Evolutionary conservation across 2,113 vertebrate genomes (phyloP), one percentile per base, ranked within the genome.

Genomic region (Stictonetta naevosa): DNA sequence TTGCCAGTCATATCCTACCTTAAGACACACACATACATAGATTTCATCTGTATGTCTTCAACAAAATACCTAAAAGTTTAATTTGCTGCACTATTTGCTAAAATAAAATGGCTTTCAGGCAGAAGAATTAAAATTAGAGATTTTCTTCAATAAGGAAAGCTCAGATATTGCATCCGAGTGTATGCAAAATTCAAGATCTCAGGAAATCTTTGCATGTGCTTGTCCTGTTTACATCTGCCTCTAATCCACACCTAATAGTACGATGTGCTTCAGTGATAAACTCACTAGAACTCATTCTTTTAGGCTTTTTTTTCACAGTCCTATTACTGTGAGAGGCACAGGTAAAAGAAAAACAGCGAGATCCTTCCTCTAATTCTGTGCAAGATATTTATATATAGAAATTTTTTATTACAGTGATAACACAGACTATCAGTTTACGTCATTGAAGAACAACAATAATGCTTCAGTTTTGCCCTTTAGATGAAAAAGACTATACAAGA

Each of bases 211-310:
- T 64, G 42, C 3, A 38, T 36, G 7, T 38, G 11, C 34, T 91
- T 79, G 83, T 53, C 71, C 31, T 73, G 4, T 86, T 88, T 83
- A 13, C 11, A 25, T 83, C 20, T 64, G 8, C 25, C 26, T 82
- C n/a, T 46, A 12, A 34, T 63, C 31, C 42, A 55, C 16, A 11
- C 5, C 5, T 22, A 42, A 20, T 58, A 48, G 42, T 44, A 34
- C 0, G 0, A 38, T n/a, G 36, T 53, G 26, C 22, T 81, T 7
- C 46, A 85, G n/a, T 50, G 29, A 75, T 53, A 63, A 75, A 5
- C 14, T 81, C 20, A 23, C 36, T 72, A 50, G 31, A 88, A 75
- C 21, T 92, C 19, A 48, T 68, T 91, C 55, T 84, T 78, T 83
- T 68, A 52, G 20, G 12, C 40, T 86, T 83, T 68, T 13, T 73